Percentiles rank a stretch among this genome's conserved stretches.
phyloP scores from a whole-genome alignment of 2,797 vertebrate species.

The Danionella dracula region DNA sequence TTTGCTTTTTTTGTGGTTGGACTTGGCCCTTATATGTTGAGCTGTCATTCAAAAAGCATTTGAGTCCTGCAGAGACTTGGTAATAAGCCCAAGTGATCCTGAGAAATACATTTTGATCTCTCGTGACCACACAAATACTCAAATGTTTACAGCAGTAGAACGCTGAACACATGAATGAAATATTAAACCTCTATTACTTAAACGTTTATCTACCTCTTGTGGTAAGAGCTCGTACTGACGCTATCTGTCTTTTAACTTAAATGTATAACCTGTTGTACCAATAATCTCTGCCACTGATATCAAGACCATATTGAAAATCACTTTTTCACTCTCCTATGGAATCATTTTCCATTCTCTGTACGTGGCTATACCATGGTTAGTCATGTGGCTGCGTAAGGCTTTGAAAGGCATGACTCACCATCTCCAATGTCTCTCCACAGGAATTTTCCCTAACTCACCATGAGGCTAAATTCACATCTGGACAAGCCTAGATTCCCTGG shows the following conservation, averaged over 20 bases:
- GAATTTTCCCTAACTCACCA: slow-evolving; percentile 50
- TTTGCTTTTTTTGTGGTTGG: slow-evolving; percentile 30
- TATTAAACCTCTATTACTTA: background rate
- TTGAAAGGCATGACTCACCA: slow-evolving; percentile 48
- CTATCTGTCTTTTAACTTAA: slow-evolving; percentile 30
- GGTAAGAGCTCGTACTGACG: background rate
- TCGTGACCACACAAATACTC: slow-evolving; percentile 33
- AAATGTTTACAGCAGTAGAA: background rate
- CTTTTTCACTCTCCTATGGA: slow-evolving; percentile 15
- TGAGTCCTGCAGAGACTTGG: slow-evolving; percentile 42
- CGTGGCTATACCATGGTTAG: slow-evolving; percentile 31
- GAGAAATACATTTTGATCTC: slow-evolving; percentile 51
- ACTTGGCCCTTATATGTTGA: slow-evolving; percentile 20
- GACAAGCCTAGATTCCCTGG: slow-evolving; percentile 28
- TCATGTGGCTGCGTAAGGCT: slow-evolving; percentile 44
- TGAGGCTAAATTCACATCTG: slow-evolving; percentile 52
- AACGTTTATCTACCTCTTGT: background rate
- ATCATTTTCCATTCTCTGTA: slow-evolving; percentile 32
- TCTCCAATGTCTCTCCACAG: slow-evolving; percentile 48
- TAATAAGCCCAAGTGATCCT: slow-evolving; percentile 52
- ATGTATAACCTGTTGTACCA: slow-evolving; percentile 22
- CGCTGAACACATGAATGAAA: background rate
- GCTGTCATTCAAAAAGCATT: slow-evolving; percentile 37
- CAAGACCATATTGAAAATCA: slow-evolving; percentile 18
- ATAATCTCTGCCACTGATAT: slow-evolving; percentile 15